Conservation (phyloP, 2,888 invertebrate species). For the Drosophila bunnanda region DNA sequence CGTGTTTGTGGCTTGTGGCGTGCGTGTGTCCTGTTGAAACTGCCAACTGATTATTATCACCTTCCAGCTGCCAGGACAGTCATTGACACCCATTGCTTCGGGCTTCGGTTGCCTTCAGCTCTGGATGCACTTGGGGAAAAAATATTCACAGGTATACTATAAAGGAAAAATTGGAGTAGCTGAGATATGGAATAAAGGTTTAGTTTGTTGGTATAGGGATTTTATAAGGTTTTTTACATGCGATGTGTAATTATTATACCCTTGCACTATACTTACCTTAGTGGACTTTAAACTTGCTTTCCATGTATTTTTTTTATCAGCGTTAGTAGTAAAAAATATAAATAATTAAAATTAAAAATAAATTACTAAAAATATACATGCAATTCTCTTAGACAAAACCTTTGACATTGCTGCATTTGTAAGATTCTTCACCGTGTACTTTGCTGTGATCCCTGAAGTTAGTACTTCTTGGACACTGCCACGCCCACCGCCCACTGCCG, state of each 20-base stretch:
- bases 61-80: conserved; percentile 59
- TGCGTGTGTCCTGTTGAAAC: conserved; percentile 73
- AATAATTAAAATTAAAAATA: neutral
- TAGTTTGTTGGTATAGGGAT: no score
- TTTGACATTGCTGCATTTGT: no score
- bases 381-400: neutral
- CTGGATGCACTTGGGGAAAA: neutral
- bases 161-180: neutral
- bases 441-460: conserved; percentile 9
- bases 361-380: neutral
- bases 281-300: neutral
- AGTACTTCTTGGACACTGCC: conserved; percentile 19
- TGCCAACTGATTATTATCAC: conserved; percentile 78
- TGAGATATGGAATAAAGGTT: no score
- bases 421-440: neutral
- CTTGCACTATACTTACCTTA: no score
- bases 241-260: no score
- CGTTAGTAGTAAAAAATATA: neutral
- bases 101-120: conserved; percentile 4
- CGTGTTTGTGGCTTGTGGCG: conserved; percentile 51
- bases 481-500: conserved; percentile 29
- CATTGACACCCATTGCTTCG: conserved; percentile 68
- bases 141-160: neutral
- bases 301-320: neutral
- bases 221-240: no score